These are phyloP conservation scores for Drosophila robusta DNA, from an alignment of 2,888 invertebrate genomes.

Conservation along the genomic window DNA sequence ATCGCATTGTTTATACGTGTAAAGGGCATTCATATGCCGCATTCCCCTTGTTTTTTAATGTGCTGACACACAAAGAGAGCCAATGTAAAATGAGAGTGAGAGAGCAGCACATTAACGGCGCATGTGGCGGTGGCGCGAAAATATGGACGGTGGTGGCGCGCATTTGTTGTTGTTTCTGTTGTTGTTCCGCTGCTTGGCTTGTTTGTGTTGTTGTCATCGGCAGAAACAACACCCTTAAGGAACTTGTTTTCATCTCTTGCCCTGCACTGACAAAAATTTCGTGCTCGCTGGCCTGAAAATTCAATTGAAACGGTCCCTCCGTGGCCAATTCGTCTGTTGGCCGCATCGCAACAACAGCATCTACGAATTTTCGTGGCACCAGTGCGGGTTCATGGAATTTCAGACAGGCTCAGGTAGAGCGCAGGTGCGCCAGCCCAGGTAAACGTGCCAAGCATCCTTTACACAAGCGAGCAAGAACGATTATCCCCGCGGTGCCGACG, in stretches of 20 bases:
- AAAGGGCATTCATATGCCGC: slow-evolving; percentile 33
- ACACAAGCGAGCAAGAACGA: slow-evolving; percentile 1
- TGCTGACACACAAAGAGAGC: slow-evolving; percentile 43
- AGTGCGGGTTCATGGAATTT: slow-evolving; percentile 36
- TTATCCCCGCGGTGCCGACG: neutral
- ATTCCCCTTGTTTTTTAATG: neutral
- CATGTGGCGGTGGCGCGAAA: slow-evolving; percentile 80
- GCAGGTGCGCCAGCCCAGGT: slow-evolving; percentile 55
- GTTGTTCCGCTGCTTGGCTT: slow-evolving; percentile 19
- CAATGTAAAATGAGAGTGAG: slow-evolving; percentile 20
- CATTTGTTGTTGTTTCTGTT: slow-evolving; percentile 35
- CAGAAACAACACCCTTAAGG: slow-evolving; percentile 72
- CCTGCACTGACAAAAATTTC: slow-evolving; percentile 70
- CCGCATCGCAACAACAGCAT: slow-evolving; percentile 17
- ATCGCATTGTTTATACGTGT: neutral
- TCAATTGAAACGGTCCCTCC: slow-evolving; percentile 32
- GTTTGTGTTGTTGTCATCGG: slow-evolving; percentile 24
- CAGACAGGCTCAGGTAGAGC: slow-evolving; percentile 42
- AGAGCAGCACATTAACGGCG: slow-evolving; percentile 64
- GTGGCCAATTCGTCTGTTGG: slow-evolving; percentile 29
- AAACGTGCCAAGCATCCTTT: slow-evolving; percentile 45
- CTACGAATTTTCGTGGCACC: slow-evolving; percentile 14
- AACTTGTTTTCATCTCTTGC: slow-evolving; percentile 70
- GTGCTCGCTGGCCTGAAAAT: slow-evolving; percentile 37
- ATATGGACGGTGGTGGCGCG: slow-evolving; percentile 65